Evolutionary conservation across 2,888 invertebrate genomes (phyloP).

Genomic region (Melolontha melolontha): DNA sequence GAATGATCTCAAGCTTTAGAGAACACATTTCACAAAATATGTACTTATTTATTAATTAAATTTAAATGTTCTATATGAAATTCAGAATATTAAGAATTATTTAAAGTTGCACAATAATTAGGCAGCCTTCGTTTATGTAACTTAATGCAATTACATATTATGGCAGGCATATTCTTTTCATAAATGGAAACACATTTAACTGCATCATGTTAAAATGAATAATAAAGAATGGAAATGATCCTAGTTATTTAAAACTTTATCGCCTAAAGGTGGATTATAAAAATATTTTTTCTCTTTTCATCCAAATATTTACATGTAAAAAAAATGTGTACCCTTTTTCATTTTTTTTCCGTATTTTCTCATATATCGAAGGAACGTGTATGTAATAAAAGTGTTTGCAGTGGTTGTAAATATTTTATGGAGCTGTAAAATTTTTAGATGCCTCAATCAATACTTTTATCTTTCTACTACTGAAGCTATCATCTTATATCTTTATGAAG

Average conservation of each 20-base stretch:
- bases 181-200: too few species aligned
- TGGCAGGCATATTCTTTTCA: too few species aligned
- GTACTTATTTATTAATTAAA: too few species aligned
- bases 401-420: conserved; percentile 44
- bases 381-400: conserved; percentile 39
- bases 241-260: background rate
- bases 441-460: conserved; percentile 43
- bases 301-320: conserved; percentile 34
- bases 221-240: background rate
- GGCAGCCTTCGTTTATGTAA: too few species aligned
- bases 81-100: too few species aligned
- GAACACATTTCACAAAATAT: too few species aligned
- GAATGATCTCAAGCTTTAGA: too few species aligned
- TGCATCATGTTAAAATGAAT: too few species aligned
- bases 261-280: conserved; percentile 12
- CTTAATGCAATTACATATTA: too few species aligned
- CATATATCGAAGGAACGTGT: conserved; percentile 40
- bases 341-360: conserved; percentile 33
- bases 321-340: conserved; percentile 30
- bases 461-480: conserved; percentile 26
- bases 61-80: too few species aligned
- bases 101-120: too few species aligned
- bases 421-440: conserved; percentile 41
- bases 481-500: conserved; percentile 5
- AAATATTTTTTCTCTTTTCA: conserved; percentile 34